Base-by-base conservation (phyloP, 2,888 invertebrate species). In the Eilema sororculum region DNA sequence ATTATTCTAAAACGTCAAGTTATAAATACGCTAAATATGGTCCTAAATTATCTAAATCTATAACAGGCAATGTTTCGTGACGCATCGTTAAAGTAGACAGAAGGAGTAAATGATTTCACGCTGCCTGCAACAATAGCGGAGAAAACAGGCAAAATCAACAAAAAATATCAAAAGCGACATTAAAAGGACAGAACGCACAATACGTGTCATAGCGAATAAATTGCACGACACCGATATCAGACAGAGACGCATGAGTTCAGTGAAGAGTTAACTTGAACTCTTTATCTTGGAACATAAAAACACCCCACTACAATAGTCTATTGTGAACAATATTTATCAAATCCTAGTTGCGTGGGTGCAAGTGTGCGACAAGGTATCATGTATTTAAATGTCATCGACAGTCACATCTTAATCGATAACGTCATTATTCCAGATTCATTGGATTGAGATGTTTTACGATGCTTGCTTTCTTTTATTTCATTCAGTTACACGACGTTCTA, bases 151-250 rank as follows among this genome's bases (percentile, higher is more conserved):
- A 81, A 85, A 84, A 88, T 86, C 86, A 71, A 79, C 74, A 86
- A 90, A 90, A 90, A 87, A 90, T 90, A 86, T 81, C 86, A 82
- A 86, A 79, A 76, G 74, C 81, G 77, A 78, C 82, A 79, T 84
- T 80, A 80, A 83, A 80, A 77, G 77, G 85, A 86, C 88, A 84
- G 83, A 86, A 78, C 64, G 80, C 86, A 91, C 90, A 90, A 90
- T 90, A 89, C 87, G 80, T 89, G 91, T 93, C 91, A 89, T 88
- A 86, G 84, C 77, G 79, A 89, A 93, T 90, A 91, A 93, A 93
- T 91, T 85, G 86, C 89, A 88, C 90, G 90, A 93, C 89, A 82
- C 87, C 72, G 83, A 84, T 83, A 86, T 81, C 77, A 74, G 91
- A 91, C 93, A 91, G 84, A 88, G 93, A 92, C 77, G 83, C 86